These are phyloP conservation scores for Erpornis zantholeuca DNA, from an alignment of 2,113 vertebrate genomes.

Conservation along the genomic window DNA sequence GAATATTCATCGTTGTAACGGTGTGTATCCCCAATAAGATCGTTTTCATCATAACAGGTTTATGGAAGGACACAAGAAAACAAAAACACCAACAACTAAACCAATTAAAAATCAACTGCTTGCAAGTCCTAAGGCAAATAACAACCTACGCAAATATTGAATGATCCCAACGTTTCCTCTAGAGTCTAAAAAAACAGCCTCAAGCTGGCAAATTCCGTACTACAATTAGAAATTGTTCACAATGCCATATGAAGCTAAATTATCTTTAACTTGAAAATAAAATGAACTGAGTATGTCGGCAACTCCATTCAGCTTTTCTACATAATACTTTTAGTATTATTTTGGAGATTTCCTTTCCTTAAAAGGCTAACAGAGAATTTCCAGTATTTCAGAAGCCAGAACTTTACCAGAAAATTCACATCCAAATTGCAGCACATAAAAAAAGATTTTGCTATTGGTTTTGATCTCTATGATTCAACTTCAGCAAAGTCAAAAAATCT, in stretches of 20 bases:
- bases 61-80: neutral
- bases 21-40: neutral
- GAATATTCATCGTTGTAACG: neutral
- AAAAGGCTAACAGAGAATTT: neutral
- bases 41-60: neutral
- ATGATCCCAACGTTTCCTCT: neutral
- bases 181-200: neutral
- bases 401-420: neutral
- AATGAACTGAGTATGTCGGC: neutral
- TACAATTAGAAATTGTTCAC: neutral
- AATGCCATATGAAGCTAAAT: neutral
- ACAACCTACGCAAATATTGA: neutral
- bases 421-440: neutral
- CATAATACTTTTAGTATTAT: neutral
- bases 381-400: neutral
- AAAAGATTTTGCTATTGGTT: rapidly evolving
- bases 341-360: neutral
- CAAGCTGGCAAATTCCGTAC: neutral
- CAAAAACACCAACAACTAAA: neutral
- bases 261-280: neutral
- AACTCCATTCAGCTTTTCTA: neutral
- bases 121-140: neutral
- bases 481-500: neutral
- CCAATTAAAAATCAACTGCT: neutral
- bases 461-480: neutral